Evolutionary conservation across 1,140 invertebrate genomes (phyloP), one percentile per base, ranked within the genome.

Genomic region (Varroa destructor): DNA sequence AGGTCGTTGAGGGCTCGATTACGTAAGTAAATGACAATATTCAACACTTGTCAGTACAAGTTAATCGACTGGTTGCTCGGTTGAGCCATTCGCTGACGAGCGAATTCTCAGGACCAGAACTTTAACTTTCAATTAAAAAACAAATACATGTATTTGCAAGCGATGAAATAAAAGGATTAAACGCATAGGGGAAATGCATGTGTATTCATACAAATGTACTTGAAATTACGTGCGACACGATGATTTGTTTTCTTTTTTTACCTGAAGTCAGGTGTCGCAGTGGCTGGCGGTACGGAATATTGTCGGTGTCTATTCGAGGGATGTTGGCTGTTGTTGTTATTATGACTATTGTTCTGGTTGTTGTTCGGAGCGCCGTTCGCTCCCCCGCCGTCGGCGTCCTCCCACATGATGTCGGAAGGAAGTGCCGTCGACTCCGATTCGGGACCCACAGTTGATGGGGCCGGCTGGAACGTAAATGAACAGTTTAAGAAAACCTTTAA

Each of bases 401-500:
- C 14, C 61, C 14, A 36, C 12, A 67, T 67, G 61, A 67, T 67
- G 61, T 67, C 61, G 40, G 61, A 67, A 14, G 61, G 61, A 14
- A 67, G 61, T 12, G 61, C 61, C 14, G 61, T 67, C 46, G 61
- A 67, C 61, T 67, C 61, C 14, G 61, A 67, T 67, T 67, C 61
- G 61, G 61, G 61, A 40, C 61, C 61, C 12, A 46, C 61, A 67
- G 40, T 25, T 5, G 61, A 40, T 14, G 61, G 40, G 40, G 61
- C 61, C 12, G 37, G 40, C 61, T 67, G 61, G 4, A 37, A 42
- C 6, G 42, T 25, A 58, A 58, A 14, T 40, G 14, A 58, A 58
- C 14, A 58, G 14, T 58, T 14, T 25, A 25, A 25, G 25, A 25
- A 25, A 25, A 25, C 25, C 25, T 25, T 25, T 25, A 25, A 25